These are phyloP conservation scores for Euclidia mi DNA, from an alignment of 2,888 invertebrate species.

Conservation along the genomic window DNA sequence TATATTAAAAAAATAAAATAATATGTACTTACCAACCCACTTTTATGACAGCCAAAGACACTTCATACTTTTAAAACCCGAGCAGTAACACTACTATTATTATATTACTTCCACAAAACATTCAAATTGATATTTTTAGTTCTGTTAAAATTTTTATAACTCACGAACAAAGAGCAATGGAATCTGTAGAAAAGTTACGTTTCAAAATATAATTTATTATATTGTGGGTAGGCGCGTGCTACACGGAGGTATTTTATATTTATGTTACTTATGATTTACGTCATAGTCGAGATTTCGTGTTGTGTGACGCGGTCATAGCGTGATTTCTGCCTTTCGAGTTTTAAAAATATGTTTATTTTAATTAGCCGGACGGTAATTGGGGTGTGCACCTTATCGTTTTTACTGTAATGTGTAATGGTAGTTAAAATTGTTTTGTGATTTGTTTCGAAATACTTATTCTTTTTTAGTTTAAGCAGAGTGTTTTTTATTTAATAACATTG, in stretches of 20 bases:
- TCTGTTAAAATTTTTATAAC: slow-evolving; percentile 23
- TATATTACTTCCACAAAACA: slow-evolving; percentile 11
- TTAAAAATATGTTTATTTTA: slow-evolving; percentile 22
- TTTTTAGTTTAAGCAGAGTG: too few relatives aligned
- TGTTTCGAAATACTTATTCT: too few relatives aligned
- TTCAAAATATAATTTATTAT: slow-evolving; percentile 26
- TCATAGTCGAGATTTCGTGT: slow-evolving; percentile 26
- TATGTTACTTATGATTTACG: slow-evolving; percentile 39
- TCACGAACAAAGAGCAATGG: slow-evolving; percentile 25
- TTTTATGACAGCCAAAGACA: too few relatives aligned
- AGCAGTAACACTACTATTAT: slow-evolving; percentile 8
- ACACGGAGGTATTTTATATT: slow-evolving; percentile 36
- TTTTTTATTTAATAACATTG: too few relatives aligned
- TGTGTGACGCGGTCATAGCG: slow-evolving; percentile 25
- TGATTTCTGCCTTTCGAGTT: slow-evolving; percentile 24
- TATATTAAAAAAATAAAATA: too few relatives aligned
- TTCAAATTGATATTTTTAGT: slow-evolving; percentile 24
- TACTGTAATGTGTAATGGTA: not conserved
- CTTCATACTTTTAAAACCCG: not conserved
- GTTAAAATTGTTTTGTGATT: too few relatives aligned
- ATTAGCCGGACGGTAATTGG: slow-evolving; percentile 32
- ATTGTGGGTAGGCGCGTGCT: slow-evolving; percentile 35
- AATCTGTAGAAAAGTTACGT: slow-evolving; percentile 25
- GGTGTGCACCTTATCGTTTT: slow-evolving; percentile 26
- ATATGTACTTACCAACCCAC: too few relatives aligned